Evolutionary conservation across 2,797 vertebrate species (phyloP).

Genomic region (Lithobates sylvaticus): DNA sequence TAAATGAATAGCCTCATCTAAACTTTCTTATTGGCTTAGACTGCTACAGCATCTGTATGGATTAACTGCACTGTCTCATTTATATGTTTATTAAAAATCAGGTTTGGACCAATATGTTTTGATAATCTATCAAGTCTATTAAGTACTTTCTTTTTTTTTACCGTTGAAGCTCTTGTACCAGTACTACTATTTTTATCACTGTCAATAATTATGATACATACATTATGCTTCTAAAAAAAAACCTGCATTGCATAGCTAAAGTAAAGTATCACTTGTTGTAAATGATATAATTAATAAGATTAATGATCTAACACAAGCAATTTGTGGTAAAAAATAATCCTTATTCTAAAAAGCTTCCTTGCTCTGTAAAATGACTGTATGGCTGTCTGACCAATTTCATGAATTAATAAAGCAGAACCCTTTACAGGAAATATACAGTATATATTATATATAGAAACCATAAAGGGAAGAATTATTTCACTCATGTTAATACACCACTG

Average conservation of each 20-base stretch:
- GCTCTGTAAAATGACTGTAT: constrained; percentile 12
- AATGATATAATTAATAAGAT: constrained; percentile 47
- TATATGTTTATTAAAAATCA: no score
- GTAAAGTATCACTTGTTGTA: constrained; percentile 27
- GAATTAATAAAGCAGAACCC: constrained; percentile 42
- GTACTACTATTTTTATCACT: constrained; percentile 21
- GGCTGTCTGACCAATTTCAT: constrained; percentile 44
- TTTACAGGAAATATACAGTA: constrained; percentile 44
- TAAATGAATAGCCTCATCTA: no score
- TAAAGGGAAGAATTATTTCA: constrained; percentile 30
- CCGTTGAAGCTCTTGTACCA: constrained; percentile 1
- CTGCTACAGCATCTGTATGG: no score
- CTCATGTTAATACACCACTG: background rate
- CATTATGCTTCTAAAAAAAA: constrained; percentile 24
- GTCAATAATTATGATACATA: constrained; percentile 14
- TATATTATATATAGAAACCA: constrained; percentile 37
- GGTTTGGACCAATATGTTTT: background rate
- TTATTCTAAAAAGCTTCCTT: constrained; percentile 28
- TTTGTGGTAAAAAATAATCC: constrained; percentile 32
- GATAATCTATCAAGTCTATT: background rate
- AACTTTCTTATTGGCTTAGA: no score
- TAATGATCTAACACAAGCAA: constrained; percentile 3
- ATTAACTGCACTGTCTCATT: no score
- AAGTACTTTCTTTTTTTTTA: background rate
- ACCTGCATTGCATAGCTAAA: constrained; percentile 22